Base-by-base conservation (phyloP, 2,888 invertebrate species). In the Eretmocerus hayati region DNA sequence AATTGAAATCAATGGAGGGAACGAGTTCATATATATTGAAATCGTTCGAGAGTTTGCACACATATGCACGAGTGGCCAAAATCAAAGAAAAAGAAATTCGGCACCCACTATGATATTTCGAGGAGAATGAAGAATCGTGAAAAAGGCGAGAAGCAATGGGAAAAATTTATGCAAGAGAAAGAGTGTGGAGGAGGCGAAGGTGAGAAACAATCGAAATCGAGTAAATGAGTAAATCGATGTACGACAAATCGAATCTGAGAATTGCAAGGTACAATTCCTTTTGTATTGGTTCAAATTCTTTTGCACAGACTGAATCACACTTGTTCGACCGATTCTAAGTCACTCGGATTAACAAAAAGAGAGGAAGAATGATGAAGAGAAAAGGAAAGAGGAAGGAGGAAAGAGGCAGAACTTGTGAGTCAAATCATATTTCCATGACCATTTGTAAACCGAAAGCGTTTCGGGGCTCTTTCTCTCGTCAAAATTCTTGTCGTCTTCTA, bases 341-440 rank as follows among this genome's bases (percentile, higher is more conserved):
- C n/a, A n/a, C n/a, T n/a, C n/a, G n/a, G n/a, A n/a, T n/a, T n/a
- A n/a, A n/a, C n/a, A n/a, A n/a, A n/a, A n/a, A n/a, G n/a, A n/a
- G n/a, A n/a, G n/a, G n/a, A n/a, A n/a, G n/a, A n/a, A n/a, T n/a
- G 36, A 26, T 15, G 15, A 31, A 44, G 22, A 30, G 16, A 44
- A 18, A 26, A 15, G n/a, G n/a, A 19, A 18, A 45, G 16, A 18
- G 9, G 42, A 6, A 42, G 21, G 30, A 19, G 26, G 11, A 11
- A 26, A 26, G 49, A n/a, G 42, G 42, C 37, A 26, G 42, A 49
- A 43, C 49, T 51, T 51, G 50, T 36, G 47, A 48, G 44, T 42
- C 49, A 16, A 46, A 19, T 47, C 49, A 45, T 43, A 40, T 54
- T 52, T 46, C 50, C 52, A 50, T 45, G 50, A 48, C 49, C 52